Percentiles rank a stretch among this genome's conserved stretches.
Conservation (phyloP, 2,113 vertebrate genomes). For the Lagopus muta region DNA sequence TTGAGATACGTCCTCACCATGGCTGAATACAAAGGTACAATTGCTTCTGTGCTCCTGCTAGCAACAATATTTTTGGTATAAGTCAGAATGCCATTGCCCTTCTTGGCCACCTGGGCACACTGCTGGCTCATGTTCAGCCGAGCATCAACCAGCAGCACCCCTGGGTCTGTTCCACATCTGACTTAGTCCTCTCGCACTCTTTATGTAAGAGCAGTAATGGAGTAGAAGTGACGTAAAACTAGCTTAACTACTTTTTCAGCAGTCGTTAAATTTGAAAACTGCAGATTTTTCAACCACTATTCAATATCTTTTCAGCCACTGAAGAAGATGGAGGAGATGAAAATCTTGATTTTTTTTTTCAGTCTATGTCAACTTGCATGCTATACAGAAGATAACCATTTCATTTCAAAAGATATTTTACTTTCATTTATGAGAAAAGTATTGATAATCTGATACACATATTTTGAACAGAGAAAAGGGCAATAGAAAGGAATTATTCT, state of each 20-base stretch:
- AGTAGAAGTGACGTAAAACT: not conserved
- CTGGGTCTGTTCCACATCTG: not conserved
- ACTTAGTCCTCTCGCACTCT: not conserved
- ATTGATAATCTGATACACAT: not conserved
- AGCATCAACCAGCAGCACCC: too few species aligned
- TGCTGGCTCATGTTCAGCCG: too few species aligned
- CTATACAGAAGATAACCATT: not conserved
- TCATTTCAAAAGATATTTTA: not conserved
- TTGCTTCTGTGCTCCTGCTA: too few species aligned
- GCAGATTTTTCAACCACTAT: not conserved
- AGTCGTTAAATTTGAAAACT: not conserved
- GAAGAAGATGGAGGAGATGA: not conserved
- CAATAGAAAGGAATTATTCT: not conserved
- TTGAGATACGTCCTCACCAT: too few species aligned
- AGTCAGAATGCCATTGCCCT: too few species aligned
- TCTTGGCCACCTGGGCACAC: too few species aligned
- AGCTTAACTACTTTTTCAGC: not conserved
- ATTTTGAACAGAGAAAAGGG: not conserved
- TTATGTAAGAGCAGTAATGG: not conserved
- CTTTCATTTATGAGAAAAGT: not conserved
- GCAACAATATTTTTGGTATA: too few species aligned
- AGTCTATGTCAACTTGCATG: not conserved
- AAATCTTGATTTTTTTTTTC: not conserved
- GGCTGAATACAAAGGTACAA: too few species aligned
- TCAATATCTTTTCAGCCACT: not conserved